Base-by-base conservation (phyloP, 35 echinoderm and acorn worm species). In the Patiria miniata region DNA sequence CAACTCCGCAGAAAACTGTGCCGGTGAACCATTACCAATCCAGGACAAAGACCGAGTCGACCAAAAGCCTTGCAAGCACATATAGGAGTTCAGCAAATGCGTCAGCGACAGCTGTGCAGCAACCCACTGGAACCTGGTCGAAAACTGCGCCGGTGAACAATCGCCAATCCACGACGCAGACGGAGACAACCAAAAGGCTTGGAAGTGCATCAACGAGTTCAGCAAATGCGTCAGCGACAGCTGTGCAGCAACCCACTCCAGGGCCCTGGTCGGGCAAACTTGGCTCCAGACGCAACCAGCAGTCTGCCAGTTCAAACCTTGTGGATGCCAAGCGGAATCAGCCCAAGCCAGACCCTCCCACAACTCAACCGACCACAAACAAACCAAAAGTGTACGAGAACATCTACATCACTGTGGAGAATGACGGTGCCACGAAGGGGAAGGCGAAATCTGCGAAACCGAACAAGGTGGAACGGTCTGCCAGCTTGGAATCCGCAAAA, bases 221-320 rank as follows among this genome's bases (percentile, higher is more conserved):
- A 47, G 4, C 42, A 47, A 47, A 47, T 21, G 58, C 6, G 28
- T 5, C 58, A 16, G 28, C 58, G 21, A 7, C 19, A 21, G 0
- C 58, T 16, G 8, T 23, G 21, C 65, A 73, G 29, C 65, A 12
- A 30, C 65, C 65, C 21, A 30, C 23, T 23, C 65, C 65, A 6
- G 26, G 65, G 0, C 65, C 65, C 19, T 73, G 65, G 65, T 73
- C 65, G 21, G 65, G 65, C 34, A 73, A 73, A 73, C 29, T 73
- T 3, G 65, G 65, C 18, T 22, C 65, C 19, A 73, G 29, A 23
- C 23, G 26, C 23, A 23, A 34, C 29, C 19, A 73, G 34, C 65
- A 73, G 34, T 23, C 26, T 22, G 65, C 65, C 65, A 73, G 34
- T 32, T 32, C 65, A 22, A 73, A 18, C 26, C 7, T 34, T 2